These are phyloP conservation scores for Eristalis arbustorum DNA, from an alignment of 2,888 invertebrate species.

Conservation along the genomic window DNA sequence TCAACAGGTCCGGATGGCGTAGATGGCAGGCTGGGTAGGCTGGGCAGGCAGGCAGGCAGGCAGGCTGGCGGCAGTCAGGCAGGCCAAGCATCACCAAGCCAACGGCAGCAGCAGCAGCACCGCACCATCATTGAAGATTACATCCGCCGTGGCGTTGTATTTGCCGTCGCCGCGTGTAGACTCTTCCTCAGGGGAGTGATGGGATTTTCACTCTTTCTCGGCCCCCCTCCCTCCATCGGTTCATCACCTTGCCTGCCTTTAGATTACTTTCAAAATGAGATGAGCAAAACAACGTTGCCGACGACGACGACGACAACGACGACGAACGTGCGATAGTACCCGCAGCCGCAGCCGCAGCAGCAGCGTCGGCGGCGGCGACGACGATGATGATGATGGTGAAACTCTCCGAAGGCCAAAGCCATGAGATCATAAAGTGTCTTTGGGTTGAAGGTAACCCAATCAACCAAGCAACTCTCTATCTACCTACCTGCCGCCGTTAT, in stretches of 20 bases:
- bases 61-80: background rate
- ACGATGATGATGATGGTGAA: slow-evolving; percentile 51
- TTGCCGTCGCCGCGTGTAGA: background rate
- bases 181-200: slow-evolving; percentile 46
- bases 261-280: slow-evolving; percentile 17
- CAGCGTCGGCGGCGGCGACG: background rate
- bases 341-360: background rate
- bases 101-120: slow-evolving; percentile 20
- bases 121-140: slow-evolving; percentile 48
- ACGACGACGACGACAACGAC: slow-evolving; percentile 6
- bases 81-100: background rate
- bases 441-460: slow-evolving; percentile 69
- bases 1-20: slow-evolving; percentile 51
- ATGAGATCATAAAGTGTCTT: slow-evolving; percentile 68
- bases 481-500: slow-evolving; percentile 32
- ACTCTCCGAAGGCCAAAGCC: slow-evolving; percentile 67
- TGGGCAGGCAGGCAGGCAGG: background rate
- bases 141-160: slow-evolving; percentile 33
- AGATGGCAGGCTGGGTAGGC: background rate
- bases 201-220: slow-evolving; percentile 49
- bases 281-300: slow-evolving; percentile 47
- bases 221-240: background rate
- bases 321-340: slow-evolving; percentile 27
- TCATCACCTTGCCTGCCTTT: slow-evolving; percentile 24
- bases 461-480: slow-evolving; percentile 50